Evolutionary conservation across 2,797 vertebrate species (phyloP).

Genomic region (Linurgus olivaceus): DNA sequence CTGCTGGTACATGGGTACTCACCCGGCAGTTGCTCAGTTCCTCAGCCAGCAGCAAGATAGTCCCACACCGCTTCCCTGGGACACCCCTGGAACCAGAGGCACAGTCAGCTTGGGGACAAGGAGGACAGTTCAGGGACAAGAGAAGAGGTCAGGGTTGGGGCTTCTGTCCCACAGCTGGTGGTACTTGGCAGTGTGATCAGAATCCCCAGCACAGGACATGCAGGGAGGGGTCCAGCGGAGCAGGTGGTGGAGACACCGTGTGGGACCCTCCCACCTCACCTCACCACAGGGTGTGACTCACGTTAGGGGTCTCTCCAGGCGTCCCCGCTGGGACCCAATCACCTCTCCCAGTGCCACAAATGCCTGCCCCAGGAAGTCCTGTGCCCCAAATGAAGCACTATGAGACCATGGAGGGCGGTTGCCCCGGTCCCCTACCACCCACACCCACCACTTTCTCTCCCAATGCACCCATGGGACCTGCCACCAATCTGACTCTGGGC

Average conservation of each 20-base stretch:
- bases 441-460: neutral
- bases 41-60: slow-evolving; percentile 86
- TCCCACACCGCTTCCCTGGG: slow-evolving; percentile 90
- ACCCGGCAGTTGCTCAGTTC: slow-evolving; percentile 96
- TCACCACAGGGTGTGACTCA: slow-evolving; percentile 72
- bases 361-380: slow-evolving; percentile 96
- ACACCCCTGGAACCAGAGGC: slow-evolving; percentile 79
- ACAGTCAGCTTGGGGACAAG: neutral
- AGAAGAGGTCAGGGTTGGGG: neutral
- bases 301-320: slow-evolving; percentile 88
- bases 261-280: neutral
- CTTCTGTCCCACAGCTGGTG: neutral
- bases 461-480: rapidly evolving
- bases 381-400: rapidly evolving
- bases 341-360: slow-evolving; percentile 95
- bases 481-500: neutral
- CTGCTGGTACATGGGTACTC: neutral
- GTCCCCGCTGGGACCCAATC: slow-evolving; percentile 90
- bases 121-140: neutral
- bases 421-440: neutral
- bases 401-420: neutral
- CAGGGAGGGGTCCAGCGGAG: neutral
- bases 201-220: neutral
- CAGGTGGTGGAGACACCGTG: rapidly evolving
- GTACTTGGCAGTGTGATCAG: neutral